Evolutionary conservation across 2,797 vertebrate genomes (phyloP), one percentile per base, ranked within the genome.

Genomic region (Rhabdophis nuchalis): DNA sequence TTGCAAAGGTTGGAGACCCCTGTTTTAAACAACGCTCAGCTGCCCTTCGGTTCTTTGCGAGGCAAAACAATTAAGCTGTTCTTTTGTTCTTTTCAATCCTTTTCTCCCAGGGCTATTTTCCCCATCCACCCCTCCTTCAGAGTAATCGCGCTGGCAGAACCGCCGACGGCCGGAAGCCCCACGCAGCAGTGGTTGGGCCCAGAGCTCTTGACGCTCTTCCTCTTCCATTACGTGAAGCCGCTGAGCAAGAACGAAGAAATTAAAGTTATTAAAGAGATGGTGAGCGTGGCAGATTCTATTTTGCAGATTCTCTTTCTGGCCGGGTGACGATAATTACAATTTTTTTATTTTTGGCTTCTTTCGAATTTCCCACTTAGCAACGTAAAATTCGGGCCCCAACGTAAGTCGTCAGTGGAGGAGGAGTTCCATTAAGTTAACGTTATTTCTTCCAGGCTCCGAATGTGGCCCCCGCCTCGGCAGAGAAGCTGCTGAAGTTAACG

Each of bases 201-300:
- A 0, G 99, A 99, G 97, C 98, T 99, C 93, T 98, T 99, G 96
- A 99, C 98, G 0, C 98, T 99, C 97, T 99, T 99, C 97, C 97
- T 99, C 90, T 99, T 98, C 96, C 99, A 99, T 97, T 97, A 97
- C 0, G 96, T 99, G 94, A 97, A 89, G 50, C 98, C 98, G 0
- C 98, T 99, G 95, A 97, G 97, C 95, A 98, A 97, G 95, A 98
- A 96, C 2, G 98, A 99, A 97, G 99, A 99, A 97, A 97, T 96
- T 14, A 91, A 97, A 94, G 97, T 99, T 92, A 98, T 99, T 90
- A 98, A 97, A 93, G 97, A 97, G 95, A 98, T 98, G 98, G 99
- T 99, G 95, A 98, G 98, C 90, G 32, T 36, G 46, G 46, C 8
- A 10, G 53, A 14, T 61, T 61, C 58, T 61, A 12, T 61, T 61